Percentiles rank a stretch among this genome's conserved stretches.
phyloP scores from a whole-genome alignment of 2,113 vertebrate species.

The Chrysochloris asiatica region DNA sequence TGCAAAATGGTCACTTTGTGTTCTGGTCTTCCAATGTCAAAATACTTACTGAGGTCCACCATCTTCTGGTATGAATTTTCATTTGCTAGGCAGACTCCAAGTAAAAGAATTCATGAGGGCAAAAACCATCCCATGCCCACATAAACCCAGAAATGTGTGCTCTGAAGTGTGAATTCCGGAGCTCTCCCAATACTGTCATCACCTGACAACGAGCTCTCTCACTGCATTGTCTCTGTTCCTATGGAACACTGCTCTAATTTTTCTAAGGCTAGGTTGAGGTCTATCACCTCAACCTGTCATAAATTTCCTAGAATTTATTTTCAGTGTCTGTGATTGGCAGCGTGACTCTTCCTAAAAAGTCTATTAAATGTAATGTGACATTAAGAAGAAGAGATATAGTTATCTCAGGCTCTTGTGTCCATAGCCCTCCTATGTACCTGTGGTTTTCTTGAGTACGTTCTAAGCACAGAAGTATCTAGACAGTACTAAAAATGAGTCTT shows the following conservation, averaged over 20 bases:
- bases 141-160: background rate
- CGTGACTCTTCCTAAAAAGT: background rate
- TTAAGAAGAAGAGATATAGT: background rate
- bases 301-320: background rate
- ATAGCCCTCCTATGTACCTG: background rate
- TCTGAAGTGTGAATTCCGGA: background rate
- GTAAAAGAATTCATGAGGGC: background rate
- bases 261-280: background rate
- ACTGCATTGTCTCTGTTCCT: background rate
- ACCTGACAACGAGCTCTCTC: background rate
- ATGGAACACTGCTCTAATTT: background rate
- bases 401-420: background rate
- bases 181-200: background rate
- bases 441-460: slow-evolving; percentile 21
- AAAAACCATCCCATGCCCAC: background rate
- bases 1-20: slow-evolving; percentile 10
- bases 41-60: background rate
- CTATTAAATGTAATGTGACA: background rate
- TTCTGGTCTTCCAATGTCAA: slow-evolving; percentile 1
- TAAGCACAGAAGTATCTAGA: slow-evolving; percentile 61
- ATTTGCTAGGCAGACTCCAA: background rate
- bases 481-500: slow-evolving; percentile 57
- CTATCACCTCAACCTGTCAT: background rate
- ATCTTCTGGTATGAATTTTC: background rate
- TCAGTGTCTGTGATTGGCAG: slow-evolving; percentile 28